Evolutionary conservation across 2,797 vertebrate species (phyloP), one percentile per base, ranked within the genome.

Genomic region (Pteronotus mesoamericanus): DNA sequence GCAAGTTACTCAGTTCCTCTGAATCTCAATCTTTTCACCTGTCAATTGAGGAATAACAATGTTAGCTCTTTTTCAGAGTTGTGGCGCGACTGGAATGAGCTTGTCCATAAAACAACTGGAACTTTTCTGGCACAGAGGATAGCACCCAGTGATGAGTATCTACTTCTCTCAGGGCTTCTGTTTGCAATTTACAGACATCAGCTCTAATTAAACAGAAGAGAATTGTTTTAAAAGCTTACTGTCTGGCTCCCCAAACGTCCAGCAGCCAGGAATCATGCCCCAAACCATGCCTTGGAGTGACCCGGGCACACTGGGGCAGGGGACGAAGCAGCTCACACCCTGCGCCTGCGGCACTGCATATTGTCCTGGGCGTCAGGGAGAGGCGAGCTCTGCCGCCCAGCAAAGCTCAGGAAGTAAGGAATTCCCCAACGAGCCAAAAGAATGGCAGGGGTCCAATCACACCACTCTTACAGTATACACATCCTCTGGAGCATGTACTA

Each of bases 131-230:
- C 34, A 61, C 57, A 18, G 6, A 89, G 26, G 32, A 68, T 21
- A 82, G 21, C n/a, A 2, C 24, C 32, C 10, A 21, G 1, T 4
- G 57, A 24, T 53, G 42, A 12, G 6, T 37, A 19, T 26, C 24
- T 57, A 37, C 84, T 69, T 78, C 39, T 83, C 64, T 21, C 15
- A 18, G 34, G 39, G 42, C n/a, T 74, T 79, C 64, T 8, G 19
- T 86, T n/a, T 44, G n/a, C 51, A 91, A 94, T 46, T 55, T 37
- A 82, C 9, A 46, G 66, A 75, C n/a, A 80, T 29, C 42, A 44
- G 51, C 34, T 55, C 55, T 91, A 82, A 75, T 16, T 26, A 86
- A 74, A 74, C 26, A 79, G 61, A 94, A 84, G 59, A 44, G 12
- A 78, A 53, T 24, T 69, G 34, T 51, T 78, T 16, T 46, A 53